Conservation (phyloP, 2,888 invertebrate genomes). For the Argynnis bischoffii region DNA sequence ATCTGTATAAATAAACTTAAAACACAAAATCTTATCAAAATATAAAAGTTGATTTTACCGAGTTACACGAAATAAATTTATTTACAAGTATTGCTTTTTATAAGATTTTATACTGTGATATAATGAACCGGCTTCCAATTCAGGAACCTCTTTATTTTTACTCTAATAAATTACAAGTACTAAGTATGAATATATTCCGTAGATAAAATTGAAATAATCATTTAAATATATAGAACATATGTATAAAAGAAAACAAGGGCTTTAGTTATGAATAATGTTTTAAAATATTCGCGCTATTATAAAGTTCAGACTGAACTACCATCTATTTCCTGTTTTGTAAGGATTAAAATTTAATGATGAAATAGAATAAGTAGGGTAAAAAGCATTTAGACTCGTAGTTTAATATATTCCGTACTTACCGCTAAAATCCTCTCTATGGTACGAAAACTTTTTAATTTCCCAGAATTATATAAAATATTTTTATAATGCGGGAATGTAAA, state of each 20-base stretch:
- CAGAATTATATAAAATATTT: conserved; percentile 28
- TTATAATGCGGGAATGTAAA: conserved; percentile 27
- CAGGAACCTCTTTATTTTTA: too few species aligned
- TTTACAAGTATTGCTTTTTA: too few species aligned
- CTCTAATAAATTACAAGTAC: too few species aligned
- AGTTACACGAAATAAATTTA: too few species aligned
- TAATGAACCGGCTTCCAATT: too few species aligned
- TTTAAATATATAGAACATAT: conserved; percentile 4
- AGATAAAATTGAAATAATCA: conserved; percentile 2
- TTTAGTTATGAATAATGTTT: conserved; percentile 9
- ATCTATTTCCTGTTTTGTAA: conserved; percentile 11
- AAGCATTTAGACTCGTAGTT: conserved; percentile 23
- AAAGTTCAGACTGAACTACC: conserved; percentile 10
- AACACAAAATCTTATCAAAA: too few species aligned
- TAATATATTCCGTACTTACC: conserved; percentile 27
- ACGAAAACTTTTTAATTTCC: conserved; percentile 29
- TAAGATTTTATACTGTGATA: too few species aligned
- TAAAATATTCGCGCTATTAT: conserved; percentile 13
- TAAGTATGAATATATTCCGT: not conserved
- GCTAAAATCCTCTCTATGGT: conserved; percentile 21
- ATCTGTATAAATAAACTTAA: too few species aligned
- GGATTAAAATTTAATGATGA: conserved; percentile 24
- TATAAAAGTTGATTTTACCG: too few species aligned
- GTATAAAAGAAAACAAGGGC: conserved; percentile 2
- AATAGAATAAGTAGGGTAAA: conserved; percentile 23